Percentiles rank a stretch among this genome's conserved stretches.
Conservation (phyloP, 64 coral and sea anemone genomes). For the Stichodactyla mertensii region DNA sequence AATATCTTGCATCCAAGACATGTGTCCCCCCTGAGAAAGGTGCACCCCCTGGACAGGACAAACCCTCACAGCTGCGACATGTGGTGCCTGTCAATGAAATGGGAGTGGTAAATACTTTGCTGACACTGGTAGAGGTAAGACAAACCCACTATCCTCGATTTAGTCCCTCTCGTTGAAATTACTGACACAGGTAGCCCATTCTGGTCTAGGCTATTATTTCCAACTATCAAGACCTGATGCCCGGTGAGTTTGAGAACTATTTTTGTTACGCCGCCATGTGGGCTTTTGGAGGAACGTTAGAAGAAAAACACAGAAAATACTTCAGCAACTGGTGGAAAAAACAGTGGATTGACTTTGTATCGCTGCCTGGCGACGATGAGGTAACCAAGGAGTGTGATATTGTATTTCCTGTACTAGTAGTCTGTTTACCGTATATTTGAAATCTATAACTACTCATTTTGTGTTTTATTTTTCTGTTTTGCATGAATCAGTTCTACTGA, state of each 20-base stretch:
- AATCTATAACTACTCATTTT: not conserved
- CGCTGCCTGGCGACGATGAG: constrained; percentile 82
- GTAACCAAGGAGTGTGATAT: constrained; percentile 8
- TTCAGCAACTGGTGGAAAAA: constrained; percentile 98
- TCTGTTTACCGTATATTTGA: not conserved
- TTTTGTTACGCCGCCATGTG: constrained; percentile 97
- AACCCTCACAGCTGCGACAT: constrained; percentile 71
- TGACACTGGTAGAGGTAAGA: constrained; percentile 83
- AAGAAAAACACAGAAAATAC: constrained; percentile 72
- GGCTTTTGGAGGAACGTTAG: constrained; percentile 92
- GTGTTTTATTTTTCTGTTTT: not conserved
- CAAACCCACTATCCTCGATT: not conserved
- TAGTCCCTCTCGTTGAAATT: not conserved
- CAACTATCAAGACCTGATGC: constrained; percentile 88
- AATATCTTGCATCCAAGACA: constrained; percentile 69
- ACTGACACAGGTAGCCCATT: not conserved
- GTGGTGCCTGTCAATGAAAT: constrained; percentile 77
- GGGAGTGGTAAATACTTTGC: constrained; percentile 83
- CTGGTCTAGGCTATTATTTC: constrained; percentile 69
- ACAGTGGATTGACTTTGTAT: constrained; percentile 79
- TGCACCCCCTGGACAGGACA: constrained; percentile 69
- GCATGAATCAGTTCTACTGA: not conserved
- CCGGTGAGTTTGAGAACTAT: constrained; percentile 91
- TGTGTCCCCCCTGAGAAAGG: constrained; percentile 74
- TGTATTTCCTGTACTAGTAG: no score